Evolutionary conservation across 2,888 invertebrate genomes (phyloP).

Genomic region (Drosophila monieri): DNA sequence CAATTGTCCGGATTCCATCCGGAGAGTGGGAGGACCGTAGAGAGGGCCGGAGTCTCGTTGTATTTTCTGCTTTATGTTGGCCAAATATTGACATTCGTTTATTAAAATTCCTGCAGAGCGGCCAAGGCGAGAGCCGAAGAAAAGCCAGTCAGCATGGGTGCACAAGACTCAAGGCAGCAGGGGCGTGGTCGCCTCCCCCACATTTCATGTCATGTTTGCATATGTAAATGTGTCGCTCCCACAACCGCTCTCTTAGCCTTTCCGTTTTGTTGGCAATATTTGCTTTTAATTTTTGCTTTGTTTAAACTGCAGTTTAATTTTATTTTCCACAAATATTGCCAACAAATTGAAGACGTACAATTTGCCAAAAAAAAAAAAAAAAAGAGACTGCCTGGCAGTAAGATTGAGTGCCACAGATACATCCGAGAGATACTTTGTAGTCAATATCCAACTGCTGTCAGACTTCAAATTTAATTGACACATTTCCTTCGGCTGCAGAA

Average conservation of each 20-base stretch:
- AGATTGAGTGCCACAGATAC: constrained; percentile 14
- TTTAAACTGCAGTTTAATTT: constrained; percentile 81
- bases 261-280: constrained; percentile 66
- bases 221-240: constrained; percentile 68
- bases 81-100: constrained; percentile 82
- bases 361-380: constrained; percentile 46
- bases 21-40: neutral
- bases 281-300: constrained; percentile 82
- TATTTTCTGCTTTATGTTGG: constrained; percentile 78
- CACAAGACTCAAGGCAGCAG: constrained; percentile 41
- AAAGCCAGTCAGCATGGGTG: constrained; percentile 63
- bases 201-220: constrained; percentile 77
- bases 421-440: constrained; percentile 35
- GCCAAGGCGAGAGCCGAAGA: constrained; percentile 63
- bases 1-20: constrained; percentile 25
- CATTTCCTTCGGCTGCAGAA: constrained; percentile 53
- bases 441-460: constrained; percentile 59
- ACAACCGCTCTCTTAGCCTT: neutral
- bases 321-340: constrained; percentile 80
- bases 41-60: constrained; percentile 21
- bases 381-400: constrained; percentile 17
- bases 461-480: constrained; percentile 78
- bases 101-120: constrained; percentile 80
- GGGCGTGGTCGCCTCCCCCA: constrained; percentile 1
- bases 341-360: constrained; percentile 66